phyloP scores from a whole-genome alignment of 1,140 invertebrate genomes.

The roundworm (Caenorhabditis elegans) region DNA sequence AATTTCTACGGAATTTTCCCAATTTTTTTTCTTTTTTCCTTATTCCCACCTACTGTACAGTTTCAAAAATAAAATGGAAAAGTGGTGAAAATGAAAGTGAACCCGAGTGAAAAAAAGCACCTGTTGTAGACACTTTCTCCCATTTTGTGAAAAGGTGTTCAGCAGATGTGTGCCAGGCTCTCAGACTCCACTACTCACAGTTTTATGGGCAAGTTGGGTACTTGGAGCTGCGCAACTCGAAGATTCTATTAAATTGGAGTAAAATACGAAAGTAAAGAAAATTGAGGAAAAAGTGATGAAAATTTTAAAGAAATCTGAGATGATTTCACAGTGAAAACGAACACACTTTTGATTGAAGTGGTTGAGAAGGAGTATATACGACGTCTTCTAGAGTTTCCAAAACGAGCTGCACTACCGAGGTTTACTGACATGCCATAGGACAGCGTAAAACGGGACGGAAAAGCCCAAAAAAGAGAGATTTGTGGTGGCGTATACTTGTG shows the following conservation, averaged over 20 bases:
- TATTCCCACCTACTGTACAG: not conserved
- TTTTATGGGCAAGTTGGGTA: slow-evolving; percentile 11
- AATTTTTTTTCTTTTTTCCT: not conserved
- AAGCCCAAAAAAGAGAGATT: not conserved
- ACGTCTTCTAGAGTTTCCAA: slow-evolving; percentile 11
- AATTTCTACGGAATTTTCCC: not conserved
- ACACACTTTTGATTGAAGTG: slow-evolving; percentile 31
- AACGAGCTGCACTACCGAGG: not conserved
- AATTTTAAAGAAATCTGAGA: slow-evolving; percentile 25
- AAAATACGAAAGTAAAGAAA: no score
- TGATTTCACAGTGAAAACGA: not conserved
- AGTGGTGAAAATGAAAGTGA: not conserved
- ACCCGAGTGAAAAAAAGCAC: not conserved
- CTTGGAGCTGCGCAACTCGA: not conserved
- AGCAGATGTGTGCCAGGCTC: not conserved
- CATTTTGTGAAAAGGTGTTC: not conserved
- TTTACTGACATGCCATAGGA: slow-evolving; percentile 11
- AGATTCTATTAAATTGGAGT: not conserved
- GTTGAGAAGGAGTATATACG: not conserved
- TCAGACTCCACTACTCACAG: not conserved
- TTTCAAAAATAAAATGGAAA: not conserved
- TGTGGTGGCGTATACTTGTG: slow-evolving; percentile 21
- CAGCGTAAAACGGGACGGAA: not conserved
- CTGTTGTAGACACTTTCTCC: not conserved
- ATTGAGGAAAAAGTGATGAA: not conserved